Evolutionary conservation across 2,113 vertebrate genomes (phyloP), one percentile per base, ranked within the genome.

Genomic region (Sclerurus mexicanus): DNA sequence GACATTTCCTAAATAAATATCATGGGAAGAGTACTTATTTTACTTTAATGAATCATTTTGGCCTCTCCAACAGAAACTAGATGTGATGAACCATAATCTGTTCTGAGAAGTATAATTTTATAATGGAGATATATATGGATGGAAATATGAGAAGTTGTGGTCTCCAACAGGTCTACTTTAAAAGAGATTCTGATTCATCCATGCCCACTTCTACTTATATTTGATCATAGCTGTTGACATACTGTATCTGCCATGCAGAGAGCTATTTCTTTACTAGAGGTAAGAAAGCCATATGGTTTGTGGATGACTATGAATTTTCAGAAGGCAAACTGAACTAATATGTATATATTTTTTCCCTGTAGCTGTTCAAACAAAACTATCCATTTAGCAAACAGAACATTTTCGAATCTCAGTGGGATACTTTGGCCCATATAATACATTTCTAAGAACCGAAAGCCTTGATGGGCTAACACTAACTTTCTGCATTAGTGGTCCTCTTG

Each of bases 1-100:
- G 95, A 95, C 93, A 96, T 97, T 96, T 96, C 78, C 76, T 87
- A 94, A 91, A 94, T 90, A 96, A 96, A 90, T 91, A 96, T 33
- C 88, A 96, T 30, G 52, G 75, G 69, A 85, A 93, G 75, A 96
- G 75, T 42, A 96, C 87, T 96, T 96, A n/a, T 81, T 96, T 96
- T 87, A 87, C 78, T 96, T 87, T 69, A 96, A 93, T 96, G 93
- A 97, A 94, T 96, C 95, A 97, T 89, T 96, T 74, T 74, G 83
- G 75, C 82, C 88, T 73, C 82, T 94, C 35, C 67, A 91, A 58
- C 55, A 94, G 82, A 81, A 94, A 96, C 84, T 66, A 89, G 76
- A 83, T 94, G 76, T 85, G 77, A 88, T 90, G 90, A 96, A 90
- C 83, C 59, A 68, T 94, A 90, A 93, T 89, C 77, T 85, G 75